Percentiles rank a stretch among this genome's conserved stretches.
phyloP scores from a whole-genome alignment of 2,888 invertebrate genomes.

The Anarsia innoxiella region DNA sequence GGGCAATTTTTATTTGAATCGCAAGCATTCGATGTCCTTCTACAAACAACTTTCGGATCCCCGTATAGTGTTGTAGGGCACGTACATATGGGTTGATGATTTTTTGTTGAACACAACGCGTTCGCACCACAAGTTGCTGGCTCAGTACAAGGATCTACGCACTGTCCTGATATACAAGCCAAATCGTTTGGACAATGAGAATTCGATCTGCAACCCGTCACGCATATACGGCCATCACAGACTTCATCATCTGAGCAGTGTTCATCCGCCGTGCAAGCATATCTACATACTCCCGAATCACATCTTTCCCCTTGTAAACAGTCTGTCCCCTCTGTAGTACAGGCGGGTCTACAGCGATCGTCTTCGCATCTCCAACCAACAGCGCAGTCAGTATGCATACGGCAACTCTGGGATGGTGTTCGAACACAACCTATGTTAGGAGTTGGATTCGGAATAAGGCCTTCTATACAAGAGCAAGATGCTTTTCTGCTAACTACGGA shows the following conservation, averaged over 20 bases:
- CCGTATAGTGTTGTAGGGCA: conserved; percentile 84
- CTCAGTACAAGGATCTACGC: conserved; percentile 83
- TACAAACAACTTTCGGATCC: conserved; percentile 83
- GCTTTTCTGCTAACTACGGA: conserved; percentile 87
- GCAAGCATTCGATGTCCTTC: conserved; percentile 80
- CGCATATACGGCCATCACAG: conserved; percentile 87
- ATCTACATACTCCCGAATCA: conserved; percentile 84
- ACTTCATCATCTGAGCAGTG: conserved; percentile 92
- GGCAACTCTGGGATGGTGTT: conserved; percentile 84
- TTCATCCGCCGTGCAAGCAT: conserved; percentile 87
- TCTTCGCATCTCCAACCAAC: conserved; percentile 83
- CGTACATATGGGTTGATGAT: conserved; percentile 83
- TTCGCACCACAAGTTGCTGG: conserved; percentile 90
- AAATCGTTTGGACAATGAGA: conserved; percentile 82
- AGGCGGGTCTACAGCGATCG: conserved; percentile 84
- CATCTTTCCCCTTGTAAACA: conserved; percentile 91
- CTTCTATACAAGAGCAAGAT: conserved; percentile 84
- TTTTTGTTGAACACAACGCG: conserved; percentile 80
- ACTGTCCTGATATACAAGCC: conserved; percentile 87
- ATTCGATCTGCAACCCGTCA: conserved; percentile 87
- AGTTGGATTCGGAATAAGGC: conserved; percentile 90
- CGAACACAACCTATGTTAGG: conserved; percentile 92
- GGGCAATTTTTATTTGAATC: conserved; percentile 79
- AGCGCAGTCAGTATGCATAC: conserved; percentile 84
- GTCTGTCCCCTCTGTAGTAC: conserved; percentile 80